Conservation (phyloP, 2,797 vertebrate species). For the Paedocypris micromegethes region DNA sequence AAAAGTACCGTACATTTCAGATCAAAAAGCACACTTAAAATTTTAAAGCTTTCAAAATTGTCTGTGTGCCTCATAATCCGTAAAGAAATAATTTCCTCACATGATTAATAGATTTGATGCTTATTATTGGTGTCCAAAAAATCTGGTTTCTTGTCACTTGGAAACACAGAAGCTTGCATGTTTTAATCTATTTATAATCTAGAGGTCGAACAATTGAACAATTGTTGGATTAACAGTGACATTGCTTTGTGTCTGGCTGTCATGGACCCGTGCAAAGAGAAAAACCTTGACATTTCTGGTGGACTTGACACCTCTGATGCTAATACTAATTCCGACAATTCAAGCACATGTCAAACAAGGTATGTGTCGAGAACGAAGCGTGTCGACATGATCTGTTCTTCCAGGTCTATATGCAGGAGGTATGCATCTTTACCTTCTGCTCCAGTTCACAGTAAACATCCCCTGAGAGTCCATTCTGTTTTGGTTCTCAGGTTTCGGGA, state of each 20-base stretch:
- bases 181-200: too few species aligned
- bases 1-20: too few species aligned
- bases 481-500: background rate
- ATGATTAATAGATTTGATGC: too few species aligned
- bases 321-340: slow-evolving; percentile 4
- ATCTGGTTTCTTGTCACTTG: too few species aligned
- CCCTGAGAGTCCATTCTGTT: background rate
- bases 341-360: slow-evolving; percentile 16
- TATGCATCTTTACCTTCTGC: slow-evolving; percentile 8
- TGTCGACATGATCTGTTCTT: slow-evolving; percentile 18
- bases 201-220: too few species aligned
- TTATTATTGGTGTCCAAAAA: too few species aligned
- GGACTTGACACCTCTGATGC: slow-evolving; percentile 1
- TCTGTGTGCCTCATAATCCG: too few species aligned
- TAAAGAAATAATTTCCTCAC: too few species aligned
- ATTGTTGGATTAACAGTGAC: too few species aligned
- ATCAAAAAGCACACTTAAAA: too few species aligned
- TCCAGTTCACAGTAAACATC: slow-evolving; percentile 3
- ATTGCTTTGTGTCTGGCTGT: background rate
- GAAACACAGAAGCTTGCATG: too few species aligned
- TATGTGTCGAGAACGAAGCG: slow-evolving; percentile 1
- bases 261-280: background rate
- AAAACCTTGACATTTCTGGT: slow-evolving; percentile 9
- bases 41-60: too few species aligned
- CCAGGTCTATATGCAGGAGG: slow-evolving; percentile 6